A percentile compares a stretch with the other conserved stretches of the same genome.
These are phyloP conservation scores for Cryptosula pallasiana DNA, from an alignment of 2,888 invertebrate species.

Conservation along the genomic window DNA sequence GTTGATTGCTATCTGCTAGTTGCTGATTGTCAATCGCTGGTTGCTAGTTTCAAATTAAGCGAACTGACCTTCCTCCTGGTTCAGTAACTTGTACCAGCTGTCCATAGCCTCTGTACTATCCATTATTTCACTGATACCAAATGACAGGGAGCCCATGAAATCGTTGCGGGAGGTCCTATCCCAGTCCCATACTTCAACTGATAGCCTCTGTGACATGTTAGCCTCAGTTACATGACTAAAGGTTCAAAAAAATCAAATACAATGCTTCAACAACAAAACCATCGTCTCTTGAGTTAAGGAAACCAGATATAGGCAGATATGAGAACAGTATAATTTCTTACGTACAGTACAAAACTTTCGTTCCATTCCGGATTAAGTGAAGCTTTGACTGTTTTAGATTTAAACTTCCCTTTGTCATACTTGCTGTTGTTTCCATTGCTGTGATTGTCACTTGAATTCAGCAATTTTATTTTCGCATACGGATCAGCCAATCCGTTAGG, in stretches of 20 bases:
- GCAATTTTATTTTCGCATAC: constrained; percentile 96
- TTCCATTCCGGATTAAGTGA: constrained; percentile 96
- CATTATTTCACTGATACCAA: constrained; percentile 63
- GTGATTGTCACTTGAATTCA: constrained; percentile 50
- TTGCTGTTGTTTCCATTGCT: constrained; percentile 56
- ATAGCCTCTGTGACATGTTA: constrained; percentile 63
- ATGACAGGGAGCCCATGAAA: constrained; percentile 98
- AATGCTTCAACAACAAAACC: too few species aligned
- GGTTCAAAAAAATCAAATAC: too few species aligned
- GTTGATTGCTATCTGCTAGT: too few species aligned
- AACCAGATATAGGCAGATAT: too few species aligned
- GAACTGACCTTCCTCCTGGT: constrained; percentile 80
- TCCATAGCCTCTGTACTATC: constrained; percentile 61
- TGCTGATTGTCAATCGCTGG: too few species aligned
- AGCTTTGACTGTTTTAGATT: constrained; percentile 90
- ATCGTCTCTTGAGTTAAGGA: too few species aligned
- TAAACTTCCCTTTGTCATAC: constrained; percentile 44
- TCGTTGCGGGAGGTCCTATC: constrained; percentile 98
- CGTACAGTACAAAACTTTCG: constrained; percentile 60
- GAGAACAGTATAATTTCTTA: too few species aligned
- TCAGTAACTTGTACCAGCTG: constrained; percentile 96
- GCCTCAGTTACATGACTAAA: neutral
- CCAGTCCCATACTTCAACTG: constrained; percentile 99
- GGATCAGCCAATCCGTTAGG: constrained; percentile 98
- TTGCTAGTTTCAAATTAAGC: neutral